Evolutionary conservation across 2,113 vertebrate species (phyloP), one percentile per base, ranked within the genome.

Genomic region (Zapornia atra): DNA sequence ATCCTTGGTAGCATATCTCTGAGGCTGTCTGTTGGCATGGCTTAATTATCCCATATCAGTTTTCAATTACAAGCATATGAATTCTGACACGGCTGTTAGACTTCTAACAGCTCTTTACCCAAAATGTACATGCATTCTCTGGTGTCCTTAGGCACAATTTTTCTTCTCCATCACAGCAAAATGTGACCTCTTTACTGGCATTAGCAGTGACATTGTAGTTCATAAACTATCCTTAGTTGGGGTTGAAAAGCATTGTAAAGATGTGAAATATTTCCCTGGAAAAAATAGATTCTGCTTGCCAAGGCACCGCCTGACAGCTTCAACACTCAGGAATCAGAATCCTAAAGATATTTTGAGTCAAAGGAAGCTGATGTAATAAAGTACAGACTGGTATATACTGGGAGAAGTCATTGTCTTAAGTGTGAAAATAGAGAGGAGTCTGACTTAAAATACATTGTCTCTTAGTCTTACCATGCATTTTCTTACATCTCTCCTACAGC

Each of bases 1-100:
- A 94, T 92, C 83, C 93, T 89, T 87, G 94, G 92, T 8, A 96
- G 92, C 79, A 40, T 10, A 82, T 87, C 92, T 92, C 84, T 79
- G 86, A 92, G 90, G 88, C 83, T 96, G 84, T 87, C 92, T 76
- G 48, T 82, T 95, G 92, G 92, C 77, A 79, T 48, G 65, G 77
- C 86, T 91, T 95, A 93, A 91, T 95, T 92, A 95, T 61, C 80
- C 28, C 82, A 21, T 29, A 92, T 31, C 82, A 81, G 90, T 70
- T 93, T 86, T 86, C 96, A 86, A 53, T 48, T 26, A 95, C 34
- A 25, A 85, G 89, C 50, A 79, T 79, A 89, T 36, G 81, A 91
- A 92, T 96, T 76, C 84, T 91, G 91, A 87, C 94, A 69, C 34
- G 63, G 63, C 70, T 72, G 57, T 92, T 94, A 80, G 53, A 95